These are phyloP conservation scores for Callosobruchus maculatus DNA, from an alignment of 2,888 invertebrate species.

Conservation along the genomic window DNA sequence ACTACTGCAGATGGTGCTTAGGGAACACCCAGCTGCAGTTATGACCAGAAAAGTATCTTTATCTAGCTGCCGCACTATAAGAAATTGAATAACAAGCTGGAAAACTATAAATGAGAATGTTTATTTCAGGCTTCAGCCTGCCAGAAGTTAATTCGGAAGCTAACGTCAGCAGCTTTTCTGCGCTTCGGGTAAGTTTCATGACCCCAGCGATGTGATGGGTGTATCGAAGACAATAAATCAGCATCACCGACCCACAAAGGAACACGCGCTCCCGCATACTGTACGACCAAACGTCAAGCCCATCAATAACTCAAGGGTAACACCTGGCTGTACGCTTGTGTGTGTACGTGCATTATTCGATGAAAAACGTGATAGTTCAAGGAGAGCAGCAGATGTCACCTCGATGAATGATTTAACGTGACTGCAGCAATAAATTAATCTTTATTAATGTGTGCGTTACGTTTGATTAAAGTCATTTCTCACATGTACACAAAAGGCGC, in stretches of 20 bases:
- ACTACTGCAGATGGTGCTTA: too few relatives aligned
- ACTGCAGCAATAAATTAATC: constrained; percentile 39
- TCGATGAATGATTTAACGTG: constrained; percentile 41
- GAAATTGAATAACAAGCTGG: too few relatives aligned
- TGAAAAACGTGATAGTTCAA: constrained; percentile 46
- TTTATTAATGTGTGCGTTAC: constrained; percentile 34
- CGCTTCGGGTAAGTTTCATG: background rate
- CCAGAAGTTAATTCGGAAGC: too few relatives aligned
- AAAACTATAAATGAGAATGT: too few relatives aligned
- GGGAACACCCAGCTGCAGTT: too few relatives aligned
- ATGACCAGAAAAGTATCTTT: too few relatives aligned
- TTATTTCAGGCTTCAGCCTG: too few relatives aligned
- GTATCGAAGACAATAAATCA: background rate
- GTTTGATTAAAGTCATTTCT: constrained; percentile 34
- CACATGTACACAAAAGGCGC: constrained; percentile 6
- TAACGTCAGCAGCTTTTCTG: too few relatives aligned
- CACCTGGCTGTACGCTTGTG: constrained; percentile 34
- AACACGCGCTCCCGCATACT: background rate
- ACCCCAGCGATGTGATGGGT: background rate
- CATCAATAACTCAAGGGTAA: constrained; percentile 37
- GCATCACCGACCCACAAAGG: background rate
- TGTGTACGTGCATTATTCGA: constrained; percentile 16
- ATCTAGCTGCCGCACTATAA: too few relatives aligned
- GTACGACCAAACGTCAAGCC: constrained; percentile 7
- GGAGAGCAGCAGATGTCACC: constrained; percentile 44